Base-by-base conservation (phyloP, 2,888 invertebrate genomes). In the Tenthredo mesomela region DNA sequence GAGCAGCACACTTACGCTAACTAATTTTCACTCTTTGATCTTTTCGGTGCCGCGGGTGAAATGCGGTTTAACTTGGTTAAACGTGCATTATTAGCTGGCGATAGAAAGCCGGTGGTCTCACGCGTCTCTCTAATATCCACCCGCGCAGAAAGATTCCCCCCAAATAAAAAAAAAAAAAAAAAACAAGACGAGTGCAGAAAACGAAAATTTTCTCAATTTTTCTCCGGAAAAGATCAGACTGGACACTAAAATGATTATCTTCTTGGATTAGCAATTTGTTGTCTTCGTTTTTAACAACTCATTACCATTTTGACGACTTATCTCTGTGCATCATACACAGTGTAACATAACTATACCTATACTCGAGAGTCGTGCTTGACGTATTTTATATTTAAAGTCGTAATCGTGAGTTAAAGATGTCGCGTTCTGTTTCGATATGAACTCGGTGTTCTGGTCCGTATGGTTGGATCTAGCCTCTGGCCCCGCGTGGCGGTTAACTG, bases 21-120 rank as follows among this genome's bases (percentile, higher is more conserved):
- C 82, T 65, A 82, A 65, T 82, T 70, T 70, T 82, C 67, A 80
- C 70, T 82, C 82, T 82, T 82, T 70, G 67, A 82, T 70, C 67
- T 82, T 82, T 47, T 25, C 82, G 67, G 58, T 25, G 10, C 15
- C 58, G n/a, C n/a, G n/a, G 10, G 80, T 80, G 37, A 80, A 37
- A 61, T 61, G 61, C 58, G 58, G 80, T 50, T 61, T 80, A 33
- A 29, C 54, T 29, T 40, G 61, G 80, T 80, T 80, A 40, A 80
- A 80, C 50, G 33, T 61, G 33, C 58, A 37, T 80, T 58, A 80
- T 80, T 80, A 58, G 80, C 61, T n/a, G 33, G 10, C 58, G 58
- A 40, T 61, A 25, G 37, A n/a, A n/a, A 61, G 21, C 61, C 61
- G 80, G 80, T 80, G 80, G 80, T 80, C 80, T 67, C 33, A 25